These are phyloP conservation scores for Muntiacus muntjak DNA, from an alignment of 2,113 vertebrate genomes.

Conservation along the genomic window DNA sequence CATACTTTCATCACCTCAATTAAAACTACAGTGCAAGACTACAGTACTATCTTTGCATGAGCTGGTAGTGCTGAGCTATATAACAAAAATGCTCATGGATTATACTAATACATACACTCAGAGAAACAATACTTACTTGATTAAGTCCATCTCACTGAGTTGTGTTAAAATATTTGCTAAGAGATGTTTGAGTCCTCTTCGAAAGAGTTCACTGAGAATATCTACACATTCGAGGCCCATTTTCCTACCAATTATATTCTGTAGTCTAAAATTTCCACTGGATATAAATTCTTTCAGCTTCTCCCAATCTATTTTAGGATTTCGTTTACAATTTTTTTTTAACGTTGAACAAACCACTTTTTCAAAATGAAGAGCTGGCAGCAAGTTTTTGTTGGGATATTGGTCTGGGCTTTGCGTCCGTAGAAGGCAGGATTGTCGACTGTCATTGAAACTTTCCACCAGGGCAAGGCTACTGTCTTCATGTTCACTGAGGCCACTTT, in stretches of 20 bases:
- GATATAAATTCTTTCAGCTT: conserved; percentile 81
- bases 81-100: neutral
- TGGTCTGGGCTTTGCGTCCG: conserved; percentile 63
- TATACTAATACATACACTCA: neutral
- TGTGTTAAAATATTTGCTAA: conserved; percentile 85
- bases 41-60: neutral
- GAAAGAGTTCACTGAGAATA: conserved; percentile 85
- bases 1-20: neutral
- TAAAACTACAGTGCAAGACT: neutral
- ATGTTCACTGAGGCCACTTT: conserved; percentile 56
- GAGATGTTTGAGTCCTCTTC: conserved; percentile 85
- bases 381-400: conserved; percentile 73
- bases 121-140: conserved; percentile 84
- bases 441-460: conserved; percentile 70
- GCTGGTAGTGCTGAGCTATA: neutral
- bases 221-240: conserved; percentile 91
- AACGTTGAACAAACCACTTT: conserved; percentile 87
- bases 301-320: conserved; percentile 85
- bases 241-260: conserved; percentile 90
- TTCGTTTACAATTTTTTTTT: conserved; percentile 82
- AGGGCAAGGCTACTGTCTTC: conserved; percentile 73
- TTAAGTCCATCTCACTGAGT: conserved; percentile 87
- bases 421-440: conserved; percentile 63
- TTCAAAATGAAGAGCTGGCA: conserved; percentile 89
- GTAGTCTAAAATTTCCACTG: conserved; percentile 77